A percentile compares a stretch with the other conserved stretches of the same genome.
These are phyloP conservation scores for Apostichopus leukothele DNA, from an alignment of 53 echinoderm and acorn worm genomes.

Conservation along the genomic window DNA sequence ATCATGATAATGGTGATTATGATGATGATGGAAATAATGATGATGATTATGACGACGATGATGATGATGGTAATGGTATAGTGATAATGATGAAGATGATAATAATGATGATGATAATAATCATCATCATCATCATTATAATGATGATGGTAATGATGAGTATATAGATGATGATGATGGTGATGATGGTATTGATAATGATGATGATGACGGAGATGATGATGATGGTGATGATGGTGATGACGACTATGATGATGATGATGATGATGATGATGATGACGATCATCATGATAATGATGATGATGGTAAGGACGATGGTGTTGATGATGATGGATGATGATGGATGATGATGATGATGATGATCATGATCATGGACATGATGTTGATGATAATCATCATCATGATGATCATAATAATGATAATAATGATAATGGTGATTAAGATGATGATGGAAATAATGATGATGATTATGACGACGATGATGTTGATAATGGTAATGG, in stretches of 20 bases:
- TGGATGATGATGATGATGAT: not conserved
- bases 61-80: not conserved
- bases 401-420: not conserved
- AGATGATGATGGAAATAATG: too few species aligned
- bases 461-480: too few species aligned
- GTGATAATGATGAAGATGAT: too few species aligned
- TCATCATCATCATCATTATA: too few species aligned
- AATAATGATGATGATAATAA: not conserved
- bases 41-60: too few species aligned
- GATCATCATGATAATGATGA: conserved; percentile 47
- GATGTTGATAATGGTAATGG: too few species aligned
- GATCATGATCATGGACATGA: too few species aligned
- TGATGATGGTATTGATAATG: not conserved
- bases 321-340: conserved; percentile 12
- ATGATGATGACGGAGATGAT: conserved; percentile 18
- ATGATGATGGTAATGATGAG: not conserved
- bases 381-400: too few species aligned
- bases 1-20: too few species aligned
- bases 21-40: too few species aligned
- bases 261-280: conserved; percentile 36
- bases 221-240: not conserved
- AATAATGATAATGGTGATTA: not conserved
- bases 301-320: conserved; percentile 42
- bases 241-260: too few species aligned
- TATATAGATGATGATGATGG: not conserved